These are phyloP conservation scores for Brachyhypopomus occidentalis DNA, from an alignment of 2,113 vertebrate species.

Conservation along the genomic window DNA sequence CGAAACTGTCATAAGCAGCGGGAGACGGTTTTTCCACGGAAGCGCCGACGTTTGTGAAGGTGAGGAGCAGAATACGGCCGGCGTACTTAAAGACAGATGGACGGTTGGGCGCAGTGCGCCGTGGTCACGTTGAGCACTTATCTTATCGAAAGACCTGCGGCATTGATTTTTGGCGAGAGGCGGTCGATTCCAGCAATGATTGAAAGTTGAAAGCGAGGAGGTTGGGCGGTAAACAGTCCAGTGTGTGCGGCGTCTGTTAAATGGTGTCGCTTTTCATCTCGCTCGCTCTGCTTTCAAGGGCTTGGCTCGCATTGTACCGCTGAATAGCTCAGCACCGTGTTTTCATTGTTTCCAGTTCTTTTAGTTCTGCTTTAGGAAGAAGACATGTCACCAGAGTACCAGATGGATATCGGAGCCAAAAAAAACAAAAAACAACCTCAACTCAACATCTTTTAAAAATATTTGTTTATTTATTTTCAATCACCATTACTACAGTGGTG, in stretches of 20 bases:
- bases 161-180: background rate
- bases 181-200: constrained; percentile 5
- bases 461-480: too few relatives aligned
- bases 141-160: constrained; percentile 2
- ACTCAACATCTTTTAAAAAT: too few relatives aligned
- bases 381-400: too few relatives aligned
- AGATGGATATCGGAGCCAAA: too few relatives aligned
- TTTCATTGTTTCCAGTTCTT: background rate
- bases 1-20: too few relatives aligned
- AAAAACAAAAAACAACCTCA: too few relatives aligned
- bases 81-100: background rate
- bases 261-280: background rate
- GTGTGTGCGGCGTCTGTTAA: background rate
- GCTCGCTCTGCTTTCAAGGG: background rate
- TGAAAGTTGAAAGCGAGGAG: constrained; percentile 4
- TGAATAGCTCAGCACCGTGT: background rate
- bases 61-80: too few relatives aligned
- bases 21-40: too few relatives aligned
- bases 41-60: too few relatives aligned
- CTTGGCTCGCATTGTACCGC: background rate
- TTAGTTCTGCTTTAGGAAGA: too few relatives aligned
- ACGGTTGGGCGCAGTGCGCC: background rate
- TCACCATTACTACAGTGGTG: too few relatives aligned
- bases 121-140: background rate
- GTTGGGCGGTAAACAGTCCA: background rate